Conservation (phyloP, 2,113 vertebrate genomes). For the Oryzias melastigma region DNA sequence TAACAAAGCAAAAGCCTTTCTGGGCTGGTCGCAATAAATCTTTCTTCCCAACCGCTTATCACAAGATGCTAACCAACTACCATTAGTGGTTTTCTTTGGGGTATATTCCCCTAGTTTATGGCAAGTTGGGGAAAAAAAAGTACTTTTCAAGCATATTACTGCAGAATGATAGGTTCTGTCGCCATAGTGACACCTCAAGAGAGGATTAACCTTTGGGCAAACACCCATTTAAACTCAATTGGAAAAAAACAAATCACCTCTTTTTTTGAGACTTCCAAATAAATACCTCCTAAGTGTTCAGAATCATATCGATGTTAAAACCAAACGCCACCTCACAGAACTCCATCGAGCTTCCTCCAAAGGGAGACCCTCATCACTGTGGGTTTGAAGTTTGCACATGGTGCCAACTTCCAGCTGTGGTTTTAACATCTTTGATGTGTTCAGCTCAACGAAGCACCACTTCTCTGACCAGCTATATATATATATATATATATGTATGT, state of each 20-base stretch:
- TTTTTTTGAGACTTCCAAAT: slow-evolving; percentile 45
- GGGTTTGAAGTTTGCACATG: slow-evolving; percentile 26
- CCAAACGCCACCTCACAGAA: slow-evolving; percentile 22
- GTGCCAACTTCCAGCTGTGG: slow-evolving; percentile 35
- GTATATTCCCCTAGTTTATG: slow-evolving; percentile 73
- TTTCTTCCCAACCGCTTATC: slow-evolving; percentile 72
- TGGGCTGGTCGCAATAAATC: slow-evolving; percentile 73
- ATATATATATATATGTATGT: slow-evolving; percentile 21
- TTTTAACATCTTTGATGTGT: slow-evolving; percentile 71
- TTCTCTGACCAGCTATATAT: slow-evolving; percentile 56
- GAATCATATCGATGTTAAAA: slow-evolving; percentile 33
- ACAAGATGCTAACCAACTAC: slow-evolving; percentile 70
- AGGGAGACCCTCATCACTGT: slow-evolving; percentile 41
- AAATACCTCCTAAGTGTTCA: slow-evolving; percentile 57
- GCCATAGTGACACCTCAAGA: slow-evolving; percentile 63
- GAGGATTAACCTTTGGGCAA: slow-evolving; percentile 64
- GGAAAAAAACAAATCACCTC: slow-evolving; percentile 45
- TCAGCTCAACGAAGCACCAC: slow-evolving; percentile 49
- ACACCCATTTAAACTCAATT: slow-evolving; percentile 49
- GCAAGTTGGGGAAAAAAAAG: slow-evolving; percentile 58
- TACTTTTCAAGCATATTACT: slow-evolving; percentile 62
- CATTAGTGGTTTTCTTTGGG: slow-evolving; percentile 75
- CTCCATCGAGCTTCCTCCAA: slow-evolving; percentile 23
- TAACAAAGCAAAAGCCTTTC: slow-evolving; percentile 71
- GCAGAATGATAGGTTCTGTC: slow-evolving; percentile 66